Base-by-base conservation (phyloP, 2,797 vertebrate genomes). In the Neomorphus geoffroyi region DNA sequence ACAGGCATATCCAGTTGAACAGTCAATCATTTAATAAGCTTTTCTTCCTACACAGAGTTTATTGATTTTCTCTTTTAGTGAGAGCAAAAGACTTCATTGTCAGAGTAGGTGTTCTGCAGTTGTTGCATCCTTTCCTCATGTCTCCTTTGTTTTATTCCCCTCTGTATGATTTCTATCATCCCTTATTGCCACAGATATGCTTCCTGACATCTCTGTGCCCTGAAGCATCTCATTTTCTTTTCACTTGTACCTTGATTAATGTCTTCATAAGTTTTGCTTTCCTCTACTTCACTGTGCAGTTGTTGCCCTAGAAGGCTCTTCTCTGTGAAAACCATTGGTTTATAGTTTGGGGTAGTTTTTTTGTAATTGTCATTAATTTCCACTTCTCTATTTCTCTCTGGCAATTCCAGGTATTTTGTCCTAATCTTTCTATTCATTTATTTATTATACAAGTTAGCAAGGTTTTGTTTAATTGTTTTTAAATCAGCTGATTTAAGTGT, bases 181-280 rank as follows among this genome's bases (percentile, higher is more conserved):
- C 35, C 78, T 93, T 85, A 91, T 88, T 93, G 70, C 91, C 75
- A 89, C 71, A 79, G 74, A 88, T 86, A 84, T 24, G 33, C 24
- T 94, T 96, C 90, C 90, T 97, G 94, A 92, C 87, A 88, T 87
- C 90, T 80, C 75, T 88, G 58, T 95, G 85, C 86, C 92, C 95
- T 26, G 41, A 94, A 96, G 92, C 94, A 88, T 90, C 93, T 97
- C 35, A 72, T 97, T 95, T 96, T 93, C 92, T 90, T 96, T 96
- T 95, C 73, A 67, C 67, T 97, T 96, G 86, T 87, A 61, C 45
- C 39, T 92, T 96, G 95, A 97, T 95, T 80, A 96, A 96, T 94
- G 91, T 61, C 94, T 96, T 96, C 80, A 32, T 96, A 92, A 96
- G 62, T 90, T 95, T 86, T 86, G 53, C 72, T 96, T 91, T 88